Evolutionary conservation across 2,888 invertebrate species (phyloP).

Genomic region (Frankliniella intonsa): DNA sequence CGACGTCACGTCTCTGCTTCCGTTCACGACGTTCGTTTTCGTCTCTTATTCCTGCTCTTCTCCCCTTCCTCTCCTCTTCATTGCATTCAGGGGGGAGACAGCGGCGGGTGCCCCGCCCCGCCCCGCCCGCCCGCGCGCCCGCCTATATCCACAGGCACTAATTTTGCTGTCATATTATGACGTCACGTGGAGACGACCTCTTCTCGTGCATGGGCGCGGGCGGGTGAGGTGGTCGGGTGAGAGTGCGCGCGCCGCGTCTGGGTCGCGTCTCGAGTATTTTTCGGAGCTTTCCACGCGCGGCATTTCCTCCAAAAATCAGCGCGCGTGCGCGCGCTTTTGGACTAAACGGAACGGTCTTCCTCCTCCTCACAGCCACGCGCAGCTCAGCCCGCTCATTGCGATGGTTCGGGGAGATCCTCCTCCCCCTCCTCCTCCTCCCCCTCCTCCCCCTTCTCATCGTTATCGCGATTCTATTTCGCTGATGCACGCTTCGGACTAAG

Average conservation of each 20-base stretch:
- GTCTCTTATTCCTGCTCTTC: neutral
- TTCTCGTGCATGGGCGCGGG: neutral
- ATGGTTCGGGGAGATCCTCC: constrained; percentile 12
- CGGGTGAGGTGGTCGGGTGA: neutral
- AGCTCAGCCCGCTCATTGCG: neutral
- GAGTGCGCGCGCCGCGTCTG: neutral
- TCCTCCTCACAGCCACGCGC: neutral
- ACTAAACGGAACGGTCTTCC: neutral
- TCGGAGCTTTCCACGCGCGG: too few relatives aligned
- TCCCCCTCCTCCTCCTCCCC: too few relatives aligned
- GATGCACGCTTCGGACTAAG: neutral
- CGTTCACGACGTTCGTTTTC: neutral
- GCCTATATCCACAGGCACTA: constrained; percentile 1
- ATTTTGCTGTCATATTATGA: constrained; percentile 21
- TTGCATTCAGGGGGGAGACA: neutral
- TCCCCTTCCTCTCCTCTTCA: neutral
- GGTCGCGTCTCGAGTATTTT: neutral
- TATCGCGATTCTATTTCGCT: constrained; percentile 23
- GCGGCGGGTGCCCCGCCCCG: neutral
- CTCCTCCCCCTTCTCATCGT: neutral
- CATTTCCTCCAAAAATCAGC: too few relatives aligned
- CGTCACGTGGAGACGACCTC: neutral
- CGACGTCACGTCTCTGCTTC: too few relatives aligned
- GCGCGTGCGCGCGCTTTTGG: too few relatives aligned
- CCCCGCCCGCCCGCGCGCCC: neutral